Base-by-base conservation (phyloP, 2,113 vertebrate genomes). In the Psettodes erumei region DNA sequence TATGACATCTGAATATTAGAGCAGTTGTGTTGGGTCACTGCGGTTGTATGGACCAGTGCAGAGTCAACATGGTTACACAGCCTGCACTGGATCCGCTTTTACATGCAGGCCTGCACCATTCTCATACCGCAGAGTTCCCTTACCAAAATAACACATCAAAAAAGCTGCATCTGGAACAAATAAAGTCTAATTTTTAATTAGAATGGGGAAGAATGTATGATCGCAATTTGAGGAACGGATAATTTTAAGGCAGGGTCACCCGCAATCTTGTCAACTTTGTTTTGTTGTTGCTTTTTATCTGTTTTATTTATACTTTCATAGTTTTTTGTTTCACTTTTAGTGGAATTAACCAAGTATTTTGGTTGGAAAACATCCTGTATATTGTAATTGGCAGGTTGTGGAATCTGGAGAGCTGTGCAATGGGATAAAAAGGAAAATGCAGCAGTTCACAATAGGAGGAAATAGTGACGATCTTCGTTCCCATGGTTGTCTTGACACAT, bases 111-210 rank as follows among this genome's bases (percentile, higher is more conserved):
- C 65, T 21, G 73, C 42, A 37, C 48, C 54, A 62, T 76, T 84
- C 87, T 75, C 75, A 89, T 81, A 84, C 87, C 65, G 69, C 74
- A 90, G 79, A 89, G 79, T 90, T 89, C 73, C 90, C 74, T 88
- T 82, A 87, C 85, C 82, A 59, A 86, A 93, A 89, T 87, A 87
- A 88, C 92, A 92, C 89, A 77, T 71, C 71, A 81, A 67, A 75
- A 88, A 87, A 86, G 81, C 85, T 77, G 55, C 88, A 89, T 95
- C 94, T 95, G 96, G 95, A 96, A 95, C 84, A 94, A 92, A 95
- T 94, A 93, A 95, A 91, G 75, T 37, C 78, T 89, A 83, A 84
- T 58, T 77, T 93, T 95, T 96, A 95, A 96, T 96, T 95, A 96
- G 80, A 94, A 91, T 75, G 82, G 84, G 82, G 82, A 91, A 92